Evolutionary conservation across 2,113 vertebrate genomes (phyloP), one percentile per base, ranked within the genome.

Genomic region (Fregata magnificens): DNA sequence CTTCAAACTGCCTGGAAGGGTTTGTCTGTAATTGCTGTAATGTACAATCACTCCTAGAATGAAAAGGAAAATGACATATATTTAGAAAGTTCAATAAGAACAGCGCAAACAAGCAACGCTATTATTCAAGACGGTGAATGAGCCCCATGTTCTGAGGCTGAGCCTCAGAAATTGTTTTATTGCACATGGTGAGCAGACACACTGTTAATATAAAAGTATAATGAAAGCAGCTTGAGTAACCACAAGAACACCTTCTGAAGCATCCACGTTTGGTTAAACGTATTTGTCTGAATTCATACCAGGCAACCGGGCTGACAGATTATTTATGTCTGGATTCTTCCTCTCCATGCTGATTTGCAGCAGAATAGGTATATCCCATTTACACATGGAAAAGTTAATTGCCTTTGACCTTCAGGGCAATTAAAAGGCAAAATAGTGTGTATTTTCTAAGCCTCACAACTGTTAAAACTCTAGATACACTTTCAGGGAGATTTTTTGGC

Each of bases 21-120:
- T 97, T 98, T 98, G 96, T 86, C 96, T 92, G 92, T 97, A 98
- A 98, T 98, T 98, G 96, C 97, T 96, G 92, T 91, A 97, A 97
- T 95, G 96, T 94, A 94, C 95, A 97, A 95, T 95, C 95, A 95
- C 88, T 94, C 79, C 85, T 82, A 97, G 90, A 96, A 96, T 93
- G 94, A 98, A 97, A 97, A 95, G 95, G 83, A 97, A 98, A 97
- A 97, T 97, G 95, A 93, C 95, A 96, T 96, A 90, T 96, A 97
- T 97, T 98, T 98, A 96, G 94, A 94, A 98, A 97, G 96, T 96
- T 95, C 91, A 96, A 93, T 96, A 95, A 97, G 97, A 96, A 94
- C 81, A 96, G 94, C 93, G 89, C 94, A 97, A 96, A 96, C 90
- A 97, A 96, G 91, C 81, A 89, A 88, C 0, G 58, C 92, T 91